These are phyloP conservation scores for Atractosteus spatula DNA, from an alignment of 2,113 vertebrate genomes.

Conservation along the genomic window DNA sequence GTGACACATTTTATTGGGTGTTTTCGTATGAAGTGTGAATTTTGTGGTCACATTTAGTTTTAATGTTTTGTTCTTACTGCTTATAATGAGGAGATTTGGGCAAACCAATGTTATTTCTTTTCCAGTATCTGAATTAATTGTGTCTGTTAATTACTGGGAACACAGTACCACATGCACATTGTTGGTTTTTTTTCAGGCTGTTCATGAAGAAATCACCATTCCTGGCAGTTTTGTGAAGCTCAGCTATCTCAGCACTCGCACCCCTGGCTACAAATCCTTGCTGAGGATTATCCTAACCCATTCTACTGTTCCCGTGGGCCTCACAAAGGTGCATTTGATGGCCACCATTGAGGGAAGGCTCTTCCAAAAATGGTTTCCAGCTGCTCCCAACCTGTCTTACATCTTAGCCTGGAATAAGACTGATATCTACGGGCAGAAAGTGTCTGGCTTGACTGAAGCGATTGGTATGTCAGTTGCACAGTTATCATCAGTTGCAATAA, in stretches of 20 bases:
- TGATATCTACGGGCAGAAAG: constrained; percentile 93
- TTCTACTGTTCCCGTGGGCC: constrained; percentile 70
- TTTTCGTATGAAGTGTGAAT: too few species aligned
- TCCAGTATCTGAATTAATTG: neutral
- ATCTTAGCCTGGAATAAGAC: constrained; percentile 96
- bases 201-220: constrained; percentile 89
- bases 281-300: constrained; percentile 88
- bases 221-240: constrained; percentile 89
- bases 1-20: too few species aligned
- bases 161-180: neutral
- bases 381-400: constrained; percentile 84
- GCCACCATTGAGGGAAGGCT: constrained; percentile 87
- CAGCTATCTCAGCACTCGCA: constrained; percentile 90
- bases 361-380: constrained; percentile 92
- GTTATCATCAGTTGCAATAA: too few species aligned
- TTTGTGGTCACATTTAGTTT: too few species aligned
- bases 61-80: too few species aligned
- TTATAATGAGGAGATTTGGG: neutral
- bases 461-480: constrained; percentile 72
- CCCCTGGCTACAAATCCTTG: constrained; percentile 88
- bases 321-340: constrained; percentile 88
- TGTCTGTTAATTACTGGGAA: neutral
- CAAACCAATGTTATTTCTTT: neutral
- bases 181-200: constrained; percentile 69
- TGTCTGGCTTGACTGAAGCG: constrained; percentile 86